Evolutionary conservation across 1,140 invertebrate genomes (phyloP), one percentile per base, ranked within the genome.

Genomic region (Trypoxylus dichotomus): DNA sequence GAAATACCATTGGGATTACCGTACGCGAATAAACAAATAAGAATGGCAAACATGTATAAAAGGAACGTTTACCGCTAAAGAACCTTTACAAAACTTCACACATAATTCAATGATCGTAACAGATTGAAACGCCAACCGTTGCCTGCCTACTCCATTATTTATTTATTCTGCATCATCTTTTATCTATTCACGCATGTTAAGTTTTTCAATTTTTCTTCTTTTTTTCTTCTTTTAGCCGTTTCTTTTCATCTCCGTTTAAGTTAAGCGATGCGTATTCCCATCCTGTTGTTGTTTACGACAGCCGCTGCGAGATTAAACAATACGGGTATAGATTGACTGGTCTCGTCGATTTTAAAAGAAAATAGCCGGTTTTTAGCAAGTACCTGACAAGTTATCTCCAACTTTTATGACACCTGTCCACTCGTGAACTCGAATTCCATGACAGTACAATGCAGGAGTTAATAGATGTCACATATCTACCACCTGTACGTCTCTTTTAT

Each of bases 281-380:
- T 54, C 47, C 15, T 54, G 47, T 54, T 54, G 47, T 54, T 54
- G 47, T 54, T 54, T 54, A 54, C 47, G 47, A 54, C 47, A 54
- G 47, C 19, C 47, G 47, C 47, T 19, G 47, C 19, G n/a, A 54
- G 47, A 54, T 54, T 54, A 54, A 54, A 54, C 47, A 54, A 54
- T 54, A n/a, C 47, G 47, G 15, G 47, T 54, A 54, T 54, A 54
- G 47, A 54, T 54, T 54, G 47, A 54, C 47, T 54, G 47, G 47
- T 19, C 47, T 54, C 47, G 47, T 54, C 47, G 47, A 54, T 54
- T 54, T 54, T 54, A n/a, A 54, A 54, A 54, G 47, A 54, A 54
- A 54, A 54, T 54, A 54, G 47, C 47, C 15, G 47, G 47, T 54
- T 54, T 54, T 54, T 54, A 54, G 47, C 47, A 54, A 54, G 47